These are phyloP conservation scores for Drosophila kepulauana DNA, from an alignment of 1,140 invertebrate genomes.

Conservation along the genomic window DNA sequence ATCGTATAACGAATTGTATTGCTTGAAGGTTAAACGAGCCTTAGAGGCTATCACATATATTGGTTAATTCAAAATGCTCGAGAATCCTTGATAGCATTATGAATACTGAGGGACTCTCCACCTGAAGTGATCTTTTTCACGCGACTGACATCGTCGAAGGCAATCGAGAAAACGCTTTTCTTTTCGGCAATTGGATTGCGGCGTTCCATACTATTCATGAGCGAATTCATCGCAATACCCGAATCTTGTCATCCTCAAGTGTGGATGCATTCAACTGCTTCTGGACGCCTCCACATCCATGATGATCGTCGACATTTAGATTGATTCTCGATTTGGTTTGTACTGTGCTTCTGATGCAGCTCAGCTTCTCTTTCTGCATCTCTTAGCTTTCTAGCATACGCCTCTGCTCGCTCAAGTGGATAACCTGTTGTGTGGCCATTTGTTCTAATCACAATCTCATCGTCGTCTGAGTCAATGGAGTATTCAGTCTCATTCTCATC, in stretches of 20 bases:
- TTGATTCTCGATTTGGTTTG: constrained; percentile 63
- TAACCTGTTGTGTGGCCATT: constrained; percentile 77
- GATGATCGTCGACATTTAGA: constrained; percentile 52
- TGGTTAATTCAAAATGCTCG: constrained; percentile 48
- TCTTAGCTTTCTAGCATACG: constrained; percentile 28
- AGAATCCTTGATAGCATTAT: constrained; percentile 33
- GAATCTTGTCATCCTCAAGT: constrained; percentile 90
- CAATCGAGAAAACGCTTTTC: constrained; percentile 97
- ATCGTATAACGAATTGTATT: constrained; percentile 52
- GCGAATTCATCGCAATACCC: constrained; percentile 89
- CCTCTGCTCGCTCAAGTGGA: constrained; percentile 22
- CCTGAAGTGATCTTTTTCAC: constrained; percentile 83
- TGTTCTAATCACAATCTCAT: constrained; percentile 75
- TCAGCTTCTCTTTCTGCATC: constrained; percentile 32
- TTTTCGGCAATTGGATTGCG: constrained; percentile 93
- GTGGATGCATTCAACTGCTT: constrained; percentile 81
- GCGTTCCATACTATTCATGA: constrained; percentile 86
- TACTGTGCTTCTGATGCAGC: constrained; percentile 50
- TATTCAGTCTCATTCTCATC: constrained; percentile 68
- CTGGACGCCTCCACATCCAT: constrained; percentile 38
- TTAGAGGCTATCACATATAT: constrained; percentile 80
- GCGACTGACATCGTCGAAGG: constrained; percentile 92
- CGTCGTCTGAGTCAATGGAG: constrained; percentile 78
- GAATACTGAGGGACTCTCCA: constrained; percentile 82
- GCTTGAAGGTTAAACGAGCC: constrained; percentile 69